These are phyloP conservation scores for Himalopsyche japonica DNA, from an alignment of 2,888 invertebrate species.

Conservation along the genomic window DNA sequence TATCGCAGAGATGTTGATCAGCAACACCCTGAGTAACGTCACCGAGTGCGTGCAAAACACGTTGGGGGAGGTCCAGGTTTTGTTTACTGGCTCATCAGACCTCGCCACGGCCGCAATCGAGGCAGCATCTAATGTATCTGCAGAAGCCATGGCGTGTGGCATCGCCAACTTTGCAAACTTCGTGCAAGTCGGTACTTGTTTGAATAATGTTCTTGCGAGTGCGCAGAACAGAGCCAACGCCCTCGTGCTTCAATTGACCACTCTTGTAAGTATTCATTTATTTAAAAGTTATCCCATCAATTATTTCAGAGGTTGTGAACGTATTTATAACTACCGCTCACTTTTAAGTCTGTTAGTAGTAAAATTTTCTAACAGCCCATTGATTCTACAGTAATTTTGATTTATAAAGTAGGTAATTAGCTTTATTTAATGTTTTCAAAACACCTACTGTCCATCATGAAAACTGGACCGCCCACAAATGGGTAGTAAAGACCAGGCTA, in stretches of 20 bases:
- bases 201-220: neutral
- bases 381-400: no score
- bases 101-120: neutral
- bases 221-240: neutral
- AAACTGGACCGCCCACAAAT: no score
- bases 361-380: no score
- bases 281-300: neutral
- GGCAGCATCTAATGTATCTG: neutral
- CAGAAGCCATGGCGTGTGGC: conserved; percentile 11
- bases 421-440: no score
- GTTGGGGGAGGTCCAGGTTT: neutral
- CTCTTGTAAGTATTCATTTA: neutral
- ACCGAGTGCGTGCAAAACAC: neutral
- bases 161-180: conserved; percentile 16
- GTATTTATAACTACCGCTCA: no score
- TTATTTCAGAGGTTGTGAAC: no score
- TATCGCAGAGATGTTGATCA: neutral
- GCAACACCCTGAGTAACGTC: neutral
- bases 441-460: no score
- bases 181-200: conserved; percentile 17
- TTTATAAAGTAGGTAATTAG: no score
- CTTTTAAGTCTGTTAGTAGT: no score
- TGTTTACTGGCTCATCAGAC: neutral
- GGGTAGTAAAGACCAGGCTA: no score
- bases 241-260: neutral